Conservation (phyloP, 2,113 vertebrate species). For the Tachysurus fulvidraco region DNA sequence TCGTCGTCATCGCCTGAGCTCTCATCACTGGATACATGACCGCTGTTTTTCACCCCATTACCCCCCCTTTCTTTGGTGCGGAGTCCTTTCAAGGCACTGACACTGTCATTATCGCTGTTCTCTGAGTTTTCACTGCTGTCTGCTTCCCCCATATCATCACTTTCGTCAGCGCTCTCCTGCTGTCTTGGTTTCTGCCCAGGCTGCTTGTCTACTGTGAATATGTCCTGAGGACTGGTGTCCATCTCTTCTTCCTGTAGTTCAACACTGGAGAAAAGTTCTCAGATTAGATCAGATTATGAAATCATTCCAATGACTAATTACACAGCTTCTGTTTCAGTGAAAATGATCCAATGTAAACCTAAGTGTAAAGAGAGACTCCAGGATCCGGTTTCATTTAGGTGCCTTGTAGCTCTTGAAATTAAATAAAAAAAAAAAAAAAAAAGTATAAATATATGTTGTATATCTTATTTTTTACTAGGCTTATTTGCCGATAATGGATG, state of each 20-base stretch:
- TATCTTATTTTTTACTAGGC: not conserved
- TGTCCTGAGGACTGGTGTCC: constrained; percentile 62
- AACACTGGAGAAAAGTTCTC: constrained; percentile 53
- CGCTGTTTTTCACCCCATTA: constrained; percentile 35
- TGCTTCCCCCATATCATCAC: constrained; percentile 16
- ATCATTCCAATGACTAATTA: not conserved
- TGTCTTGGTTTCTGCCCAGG: not conserved
- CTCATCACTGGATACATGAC: constrained; percentile 36
- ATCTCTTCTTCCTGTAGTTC: constrained; percentile 68
- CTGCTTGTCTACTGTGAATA: constrained; percentile 61
- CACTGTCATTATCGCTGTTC: constrained; percentile 44
- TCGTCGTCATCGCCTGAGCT: constrained; percentile 68
- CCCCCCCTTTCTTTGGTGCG: constrained; percentile 14
- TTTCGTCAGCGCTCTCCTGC: not conserved
- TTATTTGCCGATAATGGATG: not conserved
- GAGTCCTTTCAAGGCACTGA: constrained; percentile 60
- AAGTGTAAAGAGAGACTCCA: not conserved
- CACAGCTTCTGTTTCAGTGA: not conserved
- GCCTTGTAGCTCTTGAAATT: not conserved
- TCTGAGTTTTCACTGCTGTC: constrained; percentile 29
- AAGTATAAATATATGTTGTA: not conserved
- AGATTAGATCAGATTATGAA: not conserved
- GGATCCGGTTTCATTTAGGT: not conserved
- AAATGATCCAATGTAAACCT: not conserved
- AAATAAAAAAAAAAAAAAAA: too few species aligned